These are phyloP conservation scores for Porphyrio hochstetteri DNA, from an alignment of 2,113 vertebrate genomes.

Conservation along the genomic window DNA sequence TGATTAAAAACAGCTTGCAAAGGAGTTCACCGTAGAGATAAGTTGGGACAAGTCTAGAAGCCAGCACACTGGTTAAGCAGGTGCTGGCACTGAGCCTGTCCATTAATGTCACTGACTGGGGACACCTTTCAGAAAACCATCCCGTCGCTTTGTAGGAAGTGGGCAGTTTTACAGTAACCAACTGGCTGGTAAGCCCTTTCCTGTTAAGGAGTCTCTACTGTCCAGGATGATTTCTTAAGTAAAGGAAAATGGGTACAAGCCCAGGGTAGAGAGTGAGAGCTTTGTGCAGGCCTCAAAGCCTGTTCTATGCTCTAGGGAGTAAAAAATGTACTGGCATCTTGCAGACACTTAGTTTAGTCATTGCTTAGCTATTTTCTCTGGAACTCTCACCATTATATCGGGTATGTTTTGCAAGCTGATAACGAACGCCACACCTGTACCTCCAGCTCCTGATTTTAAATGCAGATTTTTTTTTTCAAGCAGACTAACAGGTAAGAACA, in stretches of 20 bases:
- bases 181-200: background rate
- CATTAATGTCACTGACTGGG: background rate
- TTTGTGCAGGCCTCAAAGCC: background rate
- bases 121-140: background rate
- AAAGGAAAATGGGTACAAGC: background rate
- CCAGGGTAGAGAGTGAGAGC: background rate
- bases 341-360: background rate
- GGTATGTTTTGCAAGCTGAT: background rate
- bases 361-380: background rate
- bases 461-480: background rate
- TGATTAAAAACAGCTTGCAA: background rate
- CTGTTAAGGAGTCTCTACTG: background rate
- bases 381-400: background rate
- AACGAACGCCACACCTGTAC: background rate
- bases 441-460: background rate
- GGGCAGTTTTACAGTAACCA: background rate
- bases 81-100: background rate
- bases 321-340: background rate
- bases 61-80: background rate
- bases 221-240: background rate
- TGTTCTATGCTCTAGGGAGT: background rate
- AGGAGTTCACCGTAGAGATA: background rate
- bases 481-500: background rate
- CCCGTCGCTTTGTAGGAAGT: background rate
- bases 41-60: background rate